Conservation (phyloP, 92 coral and sea anemone genomes). For the Porites cylindrica region DNA sequence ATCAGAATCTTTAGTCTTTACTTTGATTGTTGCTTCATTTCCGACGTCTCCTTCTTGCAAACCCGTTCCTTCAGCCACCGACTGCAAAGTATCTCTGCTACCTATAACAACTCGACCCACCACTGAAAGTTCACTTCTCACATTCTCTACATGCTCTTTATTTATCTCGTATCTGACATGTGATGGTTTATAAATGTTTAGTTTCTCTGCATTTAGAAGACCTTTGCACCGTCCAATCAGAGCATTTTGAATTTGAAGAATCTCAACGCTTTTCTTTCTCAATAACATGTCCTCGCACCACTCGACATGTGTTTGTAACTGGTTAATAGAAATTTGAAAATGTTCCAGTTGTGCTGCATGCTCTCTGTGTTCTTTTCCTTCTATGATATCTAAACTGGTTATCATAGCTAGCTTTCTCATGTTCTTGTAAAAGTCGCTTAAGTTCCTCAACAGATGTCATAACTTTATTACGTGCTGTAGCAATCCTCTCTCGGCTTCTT, state of each 20-base stretch:
- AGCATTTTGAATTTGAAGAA: neutral
- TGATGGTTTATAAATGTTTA: neutral
- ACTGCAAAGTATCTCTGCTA: conserved; percentile 32
- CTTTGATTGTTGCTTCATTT: conserved; percentile 34
- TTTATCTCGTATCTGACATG: neutral
- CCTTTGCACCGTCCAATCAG: neutral
- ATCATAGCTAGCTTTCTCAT: neutral
- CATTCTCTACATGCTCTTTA: neutral
- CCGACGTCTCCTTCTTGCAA: conserved; percentile 36
- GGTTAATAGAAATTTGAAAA: neutral
- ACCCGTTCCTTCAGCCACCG: conserved; percentile 54
- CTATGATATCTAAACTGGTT: neutral
- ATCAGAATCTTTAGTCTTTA: conserved; percentile 50
- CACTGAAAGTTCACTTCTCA: neutral
- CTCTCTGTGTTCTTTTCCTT: neutral
- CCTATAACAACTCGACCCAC: conserved; percentile 53
- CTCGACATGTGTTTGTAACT: neutral
- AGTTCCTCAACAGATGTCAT: conserved; percentile 9
- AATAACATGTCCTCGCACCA: neutral
- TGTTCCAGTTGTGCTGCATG: neutral
- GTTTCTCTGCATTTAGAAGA: neutral
- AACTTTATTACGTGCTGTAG: neutral
- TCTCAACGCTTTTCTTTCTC: conserved; percentile 9
- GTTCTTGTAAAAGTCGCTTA: neutral
- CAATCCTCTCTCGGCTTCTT: neutral